phyloP scores from a whole-genome alignment of 2,113 vertebrate species.

The Etia nguti region DNA sequence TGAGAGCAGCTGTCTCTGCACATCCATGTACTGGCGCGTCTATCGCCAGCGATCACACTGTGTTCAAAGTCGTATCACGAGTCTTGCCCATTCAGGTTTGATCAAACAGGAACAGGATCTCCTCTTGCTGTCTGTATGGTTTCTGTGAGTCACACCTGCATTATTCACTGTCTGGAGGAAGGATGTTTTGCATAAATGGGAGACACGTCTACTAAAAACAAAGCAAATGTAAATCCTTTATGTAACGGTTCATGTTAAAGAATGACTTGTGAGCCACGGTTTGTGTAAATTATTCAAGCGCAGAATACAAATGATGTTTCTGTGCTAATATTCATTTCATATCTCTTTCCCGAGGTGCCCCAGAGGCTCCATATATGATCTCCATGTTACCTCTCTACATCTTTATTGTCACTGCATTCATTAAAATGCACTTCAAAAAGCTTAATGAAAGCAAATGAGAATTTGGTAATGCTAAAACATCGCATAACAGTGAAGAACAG shows the following conservation, averaged over 20 bases:
- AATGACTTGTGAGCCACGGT: background rate
- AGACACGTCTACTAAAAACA: background rate
- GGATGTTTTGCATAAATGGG: background rate
- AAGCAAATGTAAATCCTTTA: background rate
- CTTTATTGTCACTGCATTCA: background rate
- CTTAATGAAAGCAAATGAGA: background rate
- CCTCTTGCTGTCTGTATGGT: background rate
- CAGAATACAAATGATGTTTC: background rate
- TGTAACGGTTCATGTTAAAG: background rate
- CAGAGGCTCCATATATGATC: background rate
- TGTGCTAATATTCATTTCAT: conserved; percentile 19
- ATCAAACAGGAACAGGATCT: conserved; percentile 31
- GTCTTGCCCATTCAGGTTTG: conserved; percentile 28
- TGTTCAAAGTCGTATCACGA: conserved; percentile 11
- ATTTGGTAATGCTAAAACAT: background rate
- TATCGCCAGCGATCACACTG: background rate
- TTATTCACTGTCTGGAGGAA: conserved; percentile 17
- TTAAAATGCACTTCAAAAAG: conserved; percentile 31
- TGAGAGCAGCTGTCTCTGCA: conserved; percentile 17
- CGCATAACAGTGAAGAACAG: background rate
- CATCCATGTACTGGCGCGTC: conserved; percentile 10
- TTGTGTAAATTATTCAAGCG: background rate
- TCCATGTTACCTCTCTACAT: background rate
- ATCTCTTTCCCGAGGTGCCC: background rate
- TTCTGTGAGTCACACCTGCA: conserved; percentile 14